Percentiles rank a stretch among this genome's conserved stretches.
Conservation (phyloP, 2,888 invertebrate species). For the Macaria notata region DNA sequence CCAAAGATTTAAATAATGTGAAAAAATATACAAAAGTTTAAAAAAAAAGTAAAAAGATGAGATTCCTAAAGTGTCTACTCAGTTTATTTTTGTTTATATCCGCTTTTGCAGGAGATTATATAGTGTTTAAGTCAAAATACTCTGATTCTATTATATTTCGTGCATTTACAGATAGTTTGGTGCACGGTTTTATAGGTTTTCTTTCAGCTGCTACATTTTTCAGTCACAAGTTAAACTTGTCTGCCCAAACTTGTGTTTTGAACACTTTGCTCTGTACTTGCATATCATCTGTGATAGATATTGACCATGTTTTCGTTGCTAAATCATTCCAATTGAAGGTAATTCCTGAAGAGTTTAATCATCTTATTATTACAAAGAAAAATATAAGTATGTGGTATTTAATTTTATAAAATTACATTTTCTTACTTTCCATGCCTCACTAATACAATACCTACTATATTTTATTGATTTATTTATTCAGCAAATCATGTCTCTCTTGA, state of each 20-base stretch:
- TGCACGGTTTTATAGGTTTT: conserved; percentile 60
- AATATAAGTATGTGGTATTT: too few relatives aligned
- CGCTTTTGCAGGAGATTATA: conserved; percentile 58
- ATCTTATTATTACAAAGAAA: too few relatives aligned
- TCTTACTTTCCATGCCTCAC: too few relatives aligned
- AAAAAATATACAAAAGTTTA: not conserved
- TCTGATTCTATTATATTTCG: conserved; percentile 54
- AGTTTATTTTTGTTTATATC: conserved; percentile 46
- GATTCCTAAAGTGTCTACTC: conserved; percentile 45
- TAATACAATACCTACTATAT: too few relatives aligned
- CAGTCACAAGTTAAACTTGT: conserved; percentile 45
- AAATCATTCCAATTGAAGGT: conserved; percentile 66
- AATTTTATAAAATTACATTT: too few relatives aligned
- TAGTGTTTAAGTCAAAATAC: conserved; percentile 65
- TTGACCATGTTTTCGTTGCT: conserved; percentile 69
- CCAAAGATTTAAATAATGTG: too few relatives aligned
- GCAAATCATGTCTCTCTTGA: too few relatives aligned
- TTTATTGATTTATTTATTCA: too few relatives aligned
- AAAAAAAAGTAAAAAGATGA: conserved; percentile 43
- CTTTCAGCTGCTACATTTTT: conserved; percentile 62
- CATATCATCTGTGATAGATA: conserved; percentile 61
- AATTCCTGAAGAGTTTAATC: conserved; percentile 17
- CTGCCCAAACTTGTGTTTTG: conserved; percentile 38
- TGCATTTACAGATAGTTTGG: conserved; percentile 55
- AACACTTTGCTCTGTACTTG: conserved; percentile 59